These are phyloP conservation scores for Trachemys scripta DNA, from an alignment of 2,113 vertebrate genomes.

Conservation along the genomic window DNA sequence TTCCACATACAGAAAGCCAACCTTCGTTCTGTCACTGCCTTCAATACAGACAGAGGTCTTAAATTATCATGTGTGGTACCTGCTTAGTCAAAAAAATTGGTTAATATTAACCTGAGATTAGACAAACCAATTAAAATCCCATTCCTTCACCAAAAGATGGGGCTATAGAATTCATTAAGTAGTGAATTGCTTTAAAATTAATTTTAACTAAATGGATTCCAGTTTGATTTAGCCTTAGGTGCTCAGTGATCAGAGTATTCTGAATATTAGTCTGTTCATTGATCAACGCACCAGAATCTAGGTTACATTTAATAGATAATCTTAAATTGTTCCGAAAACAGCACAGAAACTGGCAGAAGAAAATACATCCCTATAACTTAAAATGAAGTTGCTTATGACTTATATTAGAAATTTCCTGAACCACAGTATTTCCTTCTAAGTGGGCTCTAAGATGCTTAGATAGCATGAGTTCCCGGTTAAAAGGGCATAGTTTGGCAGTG, in stretches of 20 bases:
- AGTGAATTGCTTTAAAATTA: constrained; percentile 68
- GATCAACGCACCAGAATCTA: neutral
- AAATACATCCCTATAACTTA: neutral
- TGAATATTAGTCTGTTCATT: constrained; percentile 26
- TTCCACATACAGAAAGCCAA: neutral
- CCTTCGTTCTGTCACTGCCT: neutral
- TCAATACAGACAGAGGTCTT: neutral
- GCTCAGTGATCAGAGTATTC: constrained; percentile 13
- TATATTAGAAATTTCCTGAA: neutral
- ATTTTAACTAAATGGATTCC: constrained; percentile 67
- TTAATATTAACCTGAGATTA: constrained; percentile 64
- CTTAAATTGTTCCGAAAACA: neutral
- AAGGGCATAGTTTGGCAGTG: neutral
- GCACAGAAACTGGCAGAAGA: neutral
- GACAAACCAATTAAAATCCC: constrained; percentile 46
- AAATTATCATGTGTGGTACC: neutral
- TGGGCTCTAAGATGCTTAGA: neutral
- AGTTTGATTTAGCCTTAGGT: constrained; percentile 47
- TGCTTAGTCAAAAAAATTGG: constrained; percentile 37
- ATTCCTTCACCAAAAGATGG: constrained; percentile 6
- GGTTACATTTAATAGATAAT: neutral
- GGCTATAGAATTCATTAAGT: constrained; percentile 61
- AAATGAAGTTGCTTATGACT: neutral
- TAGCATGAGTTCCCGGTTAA: neutral
- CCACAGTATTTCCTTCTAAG: neutral